phyloP scores from a whole-genome alignment of 2,888 invertebrate species.

The Cantharis rufa region DNA sequence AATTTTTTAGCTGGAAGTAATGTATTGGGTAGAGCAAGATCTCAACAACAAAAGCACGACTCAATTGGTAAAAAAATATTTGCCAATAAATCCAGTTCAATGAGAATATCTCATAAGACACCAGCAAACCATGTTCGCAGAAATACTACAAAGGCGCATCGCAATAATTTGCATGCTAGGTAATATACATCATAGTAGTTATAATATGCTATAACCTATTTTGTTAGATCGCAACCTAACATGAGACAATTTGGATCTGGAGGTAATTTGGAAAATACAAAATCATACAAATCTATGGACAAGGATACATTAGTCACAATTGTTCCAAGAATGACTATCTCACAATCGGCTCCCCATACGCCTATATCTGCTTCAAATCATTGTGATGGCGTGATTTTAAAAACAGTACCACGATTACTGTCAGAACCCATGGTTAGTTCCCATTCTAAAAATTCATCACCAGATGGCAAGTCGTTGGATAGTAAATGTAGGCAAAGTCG shows the following conservation, averaged over 20 bases:
- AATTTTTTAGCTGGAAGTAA: slow-evolving; percentile 46
- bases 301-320: slow-evolving; percentile 45
- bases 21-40: slow-evolving; percentile 48
- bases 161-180: slow-evolving; percentile 52
- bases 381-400: slow-evolving; percentile 44
- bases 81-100: slow-evolving; percentile 60
- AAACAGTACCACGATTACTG: slow-evolving; percentile 50
- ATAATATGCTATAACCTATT: background rate
- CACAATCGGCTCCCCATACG: slow-evolving; percentile 55
- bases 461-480: slow-evolving; percentile 40
- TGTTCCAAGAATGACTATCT: slow-evolving; percentile 47
- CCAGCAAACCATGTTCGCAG: slow-evolving; percentile 60
- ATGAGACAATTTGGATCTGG: slow-evolving; percentile 54
- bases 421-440: slow-evolving; percentile 50
- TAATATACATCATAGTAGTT: slow-evolving; percentile 19
- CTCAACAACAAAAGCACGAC: slow-evolving; percentile 48
- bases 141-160: slow-evolving; percentile 59
- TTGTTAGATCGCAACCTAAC: slow-evolving; percentile 52
- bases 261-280: slow-evolving; percentile 49
- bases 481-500: slow-evolving; percentile 31
- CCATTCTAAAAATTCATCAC: slow-evolving; percentile 38
- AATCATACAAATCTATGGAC: slow-evolving; percentile 50
- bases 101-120: slow-evolving; percentile 60
- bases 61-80: slow-evolving; percentile 43
- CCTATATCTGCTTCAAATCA: slow-evolving; percentile 52